Evolutionary conservation across 1,140 invertebrate genomes (phyloP).

Genomic region (Phthorimaea operculella): DNA sequence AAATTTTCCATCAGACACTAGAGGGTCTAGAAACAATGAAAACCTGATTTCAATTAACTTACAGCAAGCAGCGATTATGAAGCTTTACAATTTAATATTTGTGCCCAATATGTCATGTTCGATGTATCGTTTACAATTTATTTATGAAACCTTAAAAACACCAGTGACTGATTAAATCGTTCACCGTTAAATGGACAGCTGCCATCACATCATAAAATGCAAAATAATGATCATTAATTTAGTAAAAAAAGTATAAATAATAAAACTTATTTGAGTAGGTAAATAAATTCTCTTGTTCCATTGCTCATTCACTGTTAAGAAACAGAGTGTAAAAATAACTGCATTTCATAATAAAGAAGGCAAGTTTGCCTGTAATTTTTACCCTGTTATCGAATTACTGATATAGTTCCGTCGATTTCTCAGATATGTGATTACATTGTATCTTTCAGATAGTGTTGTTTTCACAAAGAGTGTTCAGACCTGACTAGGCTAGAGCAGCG

Average conservation of each 20-base stretch:
- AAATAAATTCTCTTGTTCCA: slow-evolving; percentile 68
- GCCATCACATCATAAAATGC: slow-evolving; percentile 58
- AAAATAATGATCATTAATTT: slow-evolving; percentile 62
- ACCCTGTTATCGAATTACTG: slow-evolving; percentile 14
- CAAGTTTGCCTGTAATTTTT: slow-evolving; percentile 14
- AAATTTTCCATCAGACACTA: slow-evolving; percentile 29
- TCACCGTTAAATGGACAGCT: slow-evolving; percentile 58
- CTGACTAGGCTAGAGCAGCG: not conserved
- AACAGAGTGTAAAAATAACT: slow-evolving; percentile 61
- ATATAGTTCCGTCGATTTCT: not conserved
- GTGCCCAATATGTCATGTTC: slow-evolving; percentile 67
- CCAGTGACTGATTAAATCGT: slow-evolving; percentile 48
- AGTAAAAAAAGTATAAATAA: slow-evolving; percentile 46
- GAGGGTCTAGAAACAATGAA: slow-evolving; percentile 34
- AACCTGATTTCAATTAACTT: slow-evolving; percentile 32
- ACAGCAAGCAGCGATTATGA: slow-evolving; percentile 51
- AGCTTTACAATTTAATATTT: slow-evolving; percentile 46
- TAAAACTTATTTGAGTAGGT: slow-evolving; percentile 60
- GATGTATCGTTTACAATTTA: slow-evolving; percentile 61
- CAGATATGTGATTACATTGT: not conserved
- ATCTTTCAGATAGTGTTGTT: no score
- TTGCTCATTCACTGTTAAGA: slow-evolving; percentile 61
- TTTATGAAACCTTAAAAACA: slow-evolving; percentile 53
- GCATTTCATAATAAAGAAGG: slow-evolving; percentile 15
- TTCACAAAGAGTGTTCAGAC: not conserved